Evolutionary conservation across 1,140 invertebrate species (phyloP), one percentile per base, ranked within the genome.

Genomic region (Oryctes rhinoceros): DNA sequence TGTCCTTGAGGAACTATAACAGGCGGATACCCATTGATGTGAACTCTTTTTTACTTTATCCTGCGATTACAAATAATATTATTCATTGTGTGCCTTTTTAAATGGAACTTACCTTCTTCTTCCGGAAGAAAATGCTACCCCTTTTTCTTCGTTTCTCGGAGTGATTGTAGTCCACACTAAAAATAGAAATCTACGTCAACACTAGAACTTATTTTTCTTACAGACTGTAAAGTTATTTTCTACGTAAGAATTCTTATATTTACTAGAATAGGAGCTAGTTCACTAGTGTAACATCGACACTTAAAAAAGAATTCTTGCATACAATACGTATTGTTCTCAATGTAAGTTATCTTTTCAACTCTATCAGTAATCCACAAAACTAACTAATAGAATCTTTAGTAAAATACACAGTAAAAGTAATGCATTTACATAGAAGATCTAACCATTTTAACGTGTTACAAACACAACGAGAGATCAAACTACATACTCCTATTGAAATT

Each of bases 81-180:
- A 48, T 20, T 3, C 74, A 1, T 35, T 13, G 24, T 74, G 3
- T 30, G 30, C 39, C 7, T 79, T 39, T 20, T 35, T 35, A 79
- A 78, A 30, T 81, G 44, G 48, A 82, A 67, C 49, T 84, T 87
- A 92, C 92, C 89, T 96, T 96, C 87, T 96, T 96, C 88, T 95
- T 97, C 81, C 95, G 92, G 85, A 96, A 97, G 90, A 97, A 97
- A 67, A 97, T 89, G 79, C 95, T 96, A 59, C 95, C 95, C 74
- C 96, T 90, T 88, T 97, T 97, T 81, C 94, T 91, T 86, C 95
- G 89, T 87, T 97, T 97, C 84, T 95, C 94, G 49, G 94, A 92
- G 85, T 94, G 92, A 85, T 95, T 94, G 83, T 94, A 95, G n/a
- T 91, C 91, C 87, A 91, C 91, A 87, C 90, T 93, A 86, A 82